phyloP scores from a whole-genome alignment of 37 sponge, comb jelly and placozoan genomes.

The Beroe ovata region DNA sequence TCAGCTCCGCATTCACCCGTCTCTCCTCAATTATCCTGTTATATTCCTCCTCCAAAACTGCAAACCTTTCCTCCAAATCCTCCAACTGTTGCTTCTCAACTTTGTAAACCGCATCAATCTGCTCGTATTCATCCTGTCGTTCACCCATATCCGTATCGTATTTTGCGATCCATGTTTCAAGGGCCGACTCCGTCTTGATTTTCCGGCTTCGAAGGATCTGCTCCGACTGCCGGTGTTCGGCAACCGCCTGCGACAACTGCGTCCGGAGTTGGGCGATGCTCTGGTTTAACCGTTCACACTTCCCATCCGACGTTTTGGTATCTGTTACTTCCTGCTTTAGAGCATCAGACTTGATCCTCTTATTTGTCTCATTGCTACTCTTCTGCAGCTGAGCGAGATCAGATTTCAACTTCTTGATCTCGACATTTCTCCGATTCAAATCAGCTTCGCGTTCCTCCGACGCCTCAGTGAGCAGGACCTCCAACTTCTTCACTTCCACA shows the following conservation, averaged over 20 bases:
- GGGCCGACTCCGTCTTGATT: slow-evolving; percentile 83
- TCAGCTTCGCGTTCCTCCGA: slow-evolving; percentile 71
- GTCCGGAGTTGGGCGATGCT: slow-evolving; percentile 74
- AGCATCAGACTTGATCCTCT: slow-evolving; percentile 73
- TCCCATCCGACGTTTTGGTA: slow-evolving; percentile 67
- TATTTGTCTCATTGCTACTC: slow-evolving; percentile 75
- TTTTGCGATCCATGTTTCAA: slow-evolving; percentile 93
- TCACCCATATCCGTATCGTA: slow-evolving; percentile 93
- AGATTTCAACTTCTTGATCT: slow-evolving; percentile 73
- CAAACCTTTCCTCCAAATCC: slow-evolving; percentile 84
- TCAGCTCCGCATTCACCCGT: slow-evolving; percentile 75
- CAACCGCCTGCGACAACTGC: slow-evolving; percentile 69
- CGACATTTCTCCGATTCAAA: slow-evolving; percentile 37
- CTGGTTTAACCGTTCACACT: slow-evolving; percentile 68
- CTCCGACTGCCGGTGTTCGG: slow-evolving; percentile 79
- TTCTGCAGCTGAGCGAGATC: slow-evolving; percentile 75
- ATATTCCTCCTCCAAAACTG: slow-evolving; percentile 78
- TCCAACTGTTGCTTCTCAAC: slow-evolving; percentile 81
- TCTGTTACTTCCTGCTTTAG: slow-evolving; percentile 72
- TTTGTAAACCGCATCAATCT: slow-evolving; percentile 69
- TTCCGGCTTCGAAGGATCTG: slow-evolving; percentile 59
- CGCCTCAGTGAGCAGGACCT: slow-evolving; percentile 75
- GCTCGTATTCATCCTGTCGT: slow-evolving; percentile 75
- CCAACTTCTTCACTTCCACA: slow-evolving; percentile 74
- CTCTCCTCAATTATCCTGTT: slow-evolving; percentile 82